These are phyloP conservation scores for Aleiodes testaceus DNA, from an alignment of 2,888 invertebrate species.

Conservation along the genomic window DNA sequence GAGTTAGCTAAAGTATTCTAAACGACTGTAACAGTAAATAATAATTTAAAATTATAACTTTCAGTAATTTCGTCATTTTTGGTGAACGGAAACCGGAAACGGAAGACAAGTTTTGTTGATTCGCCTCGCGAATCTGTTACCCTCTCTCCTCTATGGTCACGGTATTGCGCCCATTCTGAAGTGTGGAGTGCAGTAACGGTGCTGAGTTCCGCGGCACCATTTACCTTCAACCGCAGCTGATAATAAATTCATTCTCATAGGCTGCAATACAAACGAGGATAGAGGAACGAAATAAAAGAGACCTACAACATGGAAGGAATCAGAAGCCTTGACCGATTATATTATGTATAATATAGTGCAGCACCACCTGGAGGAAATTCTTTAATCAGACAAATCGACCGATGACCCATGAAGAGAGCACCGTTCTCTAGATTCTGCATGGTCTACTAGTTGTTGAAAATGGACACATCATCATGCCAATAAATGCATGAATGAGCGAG, in stretches of 20 bases:
- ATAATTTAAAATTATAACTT: not conserved
- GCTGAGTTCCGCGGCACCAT: conserved; percentile 30
- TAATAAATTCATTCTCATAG: conserved; percentile 35
- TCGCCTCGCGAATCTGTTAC: conserved; percentile 27
- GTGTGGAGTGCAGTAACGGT: conserved; percentile 40
- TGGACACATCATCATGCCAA: conserved; percentile 23
- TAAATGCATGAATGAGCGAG: conserved; percentile 15
- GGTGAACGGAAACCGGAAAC: conserved; percentile 39
- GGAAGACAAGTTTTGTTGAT: conserved; percentile 41
- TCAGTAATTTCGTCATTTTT: not conserved
- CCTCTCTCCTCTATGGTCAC: conserved; percentile 35
- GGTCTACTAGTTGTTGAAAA: conserved; percentile 31
- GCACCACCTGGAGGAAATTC: conserved; percentile 13
- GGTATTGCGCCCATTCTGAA: conserved; percentile 32
- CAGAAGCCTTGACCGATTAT: conserved; percentile 41
- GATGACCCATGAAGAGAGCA: conserved; percentile 43
- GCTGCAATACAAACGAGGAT: not conserved
- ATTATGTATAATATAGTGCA: conserved; percentile 14
- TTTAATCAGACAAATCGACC: conserved; percentile 36
- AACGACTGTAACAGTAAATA: not conserved
- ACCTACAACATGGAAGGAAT: not conserved
- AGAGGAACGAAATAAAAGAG: not conserved
- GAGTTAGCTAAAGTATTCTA: not conserved
- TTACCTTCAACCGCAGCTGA: conserved; percentile 31
- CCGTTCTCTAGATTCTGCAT: conserved; percentile 40